These are phyloP conservation scores for Trichonephila inaurata DNA, from an alignment of 1,140 invertebrate genomes.

Conservation along the genomic window DNA sequence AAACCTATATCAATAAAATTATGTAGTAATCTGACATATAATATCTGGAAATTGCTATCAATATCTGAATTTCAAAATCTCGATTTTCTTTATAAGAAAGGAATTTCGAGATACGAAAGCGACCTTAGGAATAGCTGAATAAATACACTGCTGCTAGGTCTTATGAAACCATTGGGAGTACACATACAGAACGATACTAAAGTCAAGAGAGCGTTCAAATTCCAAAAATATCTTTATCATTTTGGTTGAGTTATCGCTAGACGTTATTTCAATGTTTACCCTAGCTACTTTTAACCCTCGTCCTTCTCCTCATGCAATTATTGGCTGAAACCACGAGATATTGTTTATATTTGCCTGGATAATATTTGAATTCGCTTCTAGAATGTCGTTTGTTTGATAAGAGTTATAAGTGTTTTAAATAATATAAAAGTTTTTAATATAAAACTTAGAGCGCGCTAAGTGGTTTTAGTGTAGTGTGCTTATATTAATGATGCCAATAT, in stretches of 20 bases:
- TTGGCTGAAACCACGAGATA: not conserved
- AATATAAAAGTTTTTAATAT: too few relatives aligned
- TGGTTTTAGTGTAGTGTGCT: too few relatives aligned
- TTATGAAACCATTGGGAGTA: not conserved
- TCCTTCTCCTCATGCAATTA: not conserved
- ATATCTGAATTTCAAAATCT: not conserved
- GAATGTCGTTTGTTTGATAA: not conserved
- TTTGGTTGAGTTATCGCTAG: not conserved
- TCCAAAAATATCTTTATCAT: constrained; percentile 42
- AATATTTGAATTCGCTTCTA: not conserved
- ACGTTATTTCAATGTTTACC: not conserved
- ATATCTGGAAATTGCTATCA: not conserved
- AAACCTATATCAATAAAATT: not conserved
- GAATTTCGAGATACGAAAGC: not conserved
- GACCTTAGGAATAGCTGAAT: not conserved
- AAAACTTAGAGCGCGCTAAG: too few relatives aligned
- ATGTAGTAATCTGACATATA: not conserved
- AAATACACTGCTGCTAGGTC: not conserved
- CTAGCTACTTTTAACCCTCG: not conserved
- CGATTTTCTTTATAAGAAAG: not conserved
- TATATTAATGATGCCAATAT: not conserved
- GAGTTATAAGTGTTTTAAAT: too few relatives aligned
- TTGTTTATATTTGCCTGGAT: not conserved
- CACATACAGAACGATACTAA: not conserved
- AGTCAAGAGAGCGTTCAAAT: not conserved